Evolutionary conservation across 2,113 vertebrate genomes (phyloP).

Genomic region (Microtus pennsylvanicus): DNA sequence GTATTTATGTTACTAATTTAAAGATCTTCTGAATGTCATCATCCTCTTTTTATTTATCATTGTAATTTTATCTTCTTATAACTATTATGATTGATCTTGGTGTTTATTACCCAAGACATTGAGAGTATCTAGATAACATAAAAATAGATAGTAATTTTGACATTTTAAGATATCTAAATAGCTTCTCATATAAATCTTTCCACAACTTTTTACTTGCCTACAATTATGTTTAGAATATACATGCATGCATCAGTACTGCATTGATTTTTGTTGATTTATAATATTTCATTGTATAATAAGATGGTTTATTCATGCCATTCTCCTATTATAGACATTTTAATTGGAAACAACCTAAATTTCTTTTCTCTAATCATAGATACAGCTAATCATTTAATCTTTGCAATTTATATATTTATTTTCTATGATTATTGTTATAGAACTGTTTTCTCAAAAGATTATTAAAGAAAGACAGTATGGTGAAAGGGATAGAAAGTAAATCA

Average conservation of each 20-base stretch:
- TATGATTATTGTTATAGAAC: not conserved
- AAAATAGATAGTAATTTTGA: not conserved
- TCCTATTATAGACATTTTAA: not conserved
- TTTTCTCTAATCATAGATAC: not conserved
- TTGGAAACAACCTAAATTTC: not conserved
- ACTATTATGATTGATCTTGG: not conserved
- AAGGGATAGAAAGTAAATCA: not conserved
- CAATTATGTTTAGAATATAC: not conserved
- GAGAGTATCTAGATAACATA: not conserved
- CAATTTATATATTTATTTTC: not conserved
- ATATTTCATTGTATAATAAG: not conserved
- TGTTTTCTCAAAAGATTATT: conserved; percentile 40
- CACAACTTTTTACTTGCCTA: not conserved
- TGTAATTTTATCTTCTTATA: not conserved
- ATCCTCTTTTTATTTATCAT: not conserved
- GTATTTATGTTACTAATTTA: not conserved
- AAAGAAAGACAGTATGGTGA: not conserved
- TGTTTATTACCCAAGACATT: not conserved
- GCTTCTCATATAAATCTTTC: not conserved
- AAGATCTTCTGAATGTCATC: not conserved
- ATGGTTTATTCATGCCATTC: not conserved
- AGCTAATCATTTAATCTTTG: not conserved
- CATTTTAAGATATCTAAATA: not conserved
- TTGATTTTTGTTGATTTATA: conserved; percentile 33
- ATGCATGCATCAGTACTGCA: not conserved